These are phyloP conservation scores for Periplaneta americana DNA, from an alignment of 1,140 invertebrate genomes.

Conservation along the genomic window DNA sequence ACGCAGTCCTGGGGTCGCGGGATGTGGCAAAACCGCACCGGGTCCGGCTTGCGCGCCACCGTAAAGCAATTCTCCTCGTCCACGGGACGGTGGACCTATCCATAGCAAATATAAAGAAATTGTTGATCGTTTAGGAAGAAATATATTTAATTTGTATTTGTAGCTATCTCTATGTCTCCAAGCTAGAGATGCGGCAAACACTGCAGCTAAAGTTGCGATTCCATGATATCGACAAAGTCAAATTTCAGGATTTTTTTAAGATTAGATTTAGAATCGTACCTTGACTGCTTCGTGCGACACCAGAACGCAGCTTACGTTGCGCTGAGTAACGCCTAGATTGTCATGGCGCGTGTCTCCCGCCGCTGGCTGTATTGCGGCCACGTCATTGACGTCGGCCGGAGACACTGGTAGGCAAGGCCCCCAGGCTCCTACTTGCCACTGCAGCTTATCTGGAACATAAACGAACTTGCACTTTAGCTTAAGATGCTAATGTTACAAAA, in stretches of 20 bases:
- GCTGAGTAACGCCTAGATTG: slow-evolving; percentile 25
- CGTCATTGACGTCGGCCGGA: neutral
- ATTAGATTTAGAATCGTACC: no score
- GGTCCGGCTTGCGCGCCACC: slow-evolving; percentile 26
- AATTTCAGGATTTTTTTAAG: no score
- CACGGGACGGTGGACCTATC: slow-evolving; percentile 25
- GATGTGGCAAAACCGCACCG: slow-evolving; percentile 27
- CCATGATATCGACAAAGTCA: no score
- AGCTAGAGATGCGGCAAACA: no score
- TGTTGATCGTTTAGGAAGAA: no score
- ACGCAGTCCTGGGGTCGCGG: slow-evolving; percentile 31
- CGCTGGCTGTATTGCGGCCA: neutral
- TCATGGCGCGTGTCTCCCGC: neutral
- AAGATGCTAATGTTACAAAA: no score
- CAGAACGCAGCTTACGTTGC: slow-evolving; percentile 31
- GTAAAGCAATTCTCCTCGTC: slow-evolving; percentile 33
- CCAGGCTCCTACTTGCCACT: slow-evolving; percentile 33
- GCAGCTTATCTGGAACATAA: slow-evolving; percentile 27
- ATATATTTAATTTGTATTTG: no score
- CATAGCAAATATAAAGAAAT: no score
- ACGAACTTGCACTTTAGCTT: no score
- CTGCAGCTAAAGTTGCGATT: no score
- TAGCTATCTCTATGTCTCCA: no score
- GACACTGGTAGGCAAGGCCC: slow-evolving; percentile 25
- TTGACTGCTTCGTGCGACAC: slow-evolving; percentile 25